Evolutionary conservation across 2,888 invertebrate genomes (phyloP), one percentile per base, ranked within the genome.

Genomic region (Formica aserva): DNA sequence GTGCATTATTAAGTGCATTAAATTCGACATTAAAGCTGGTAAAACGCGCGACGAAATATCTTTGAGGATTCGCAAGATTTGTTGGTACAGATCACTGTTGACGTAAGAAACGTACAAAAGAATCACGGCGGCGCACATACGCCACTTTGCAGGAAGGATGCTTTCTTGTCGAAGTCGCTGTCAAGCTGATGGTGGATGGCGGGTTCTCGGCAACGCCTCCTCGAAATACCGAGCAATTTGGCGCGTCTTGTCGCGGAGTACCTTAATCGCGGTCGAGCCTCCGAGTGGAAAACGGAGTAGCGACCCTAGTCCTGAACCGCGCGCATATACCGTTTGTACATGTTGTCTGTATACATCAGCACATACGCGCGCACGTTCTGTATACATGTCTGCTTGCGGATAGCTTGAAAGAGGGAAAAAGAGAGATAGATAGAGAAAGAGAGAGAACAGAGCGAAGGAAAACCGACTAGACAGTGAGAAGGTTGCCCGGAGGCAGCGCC

Each of bases 181-280:
- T 60, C 71, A 35, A 26, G 15, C 32, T 2, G 22, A 69, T 60
- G n/a, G 60, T 62, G 71, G 35, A 69, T 62, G 57, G 60, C 41
- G 41, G 32, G 18, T 67, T n/a, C 63, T 76, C 38, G 29, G 41
- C 4, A 6, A 67, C 82, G 85, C 83, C 85, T 86, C 72, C 80
- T 85, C 83, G 83, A 85, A 86, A 90, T 87, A 87, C 84, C 82
- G 32, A 86, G 88, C 89, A 87, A 88, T 89, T 89, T 86, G 86
- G 69, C 65, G 63, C 82, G 84, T 85, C 86, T 89, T 89, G 87
- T 87, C 86, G 86, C 75, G 62, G 60, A 84, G 83, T 77, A 77
- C 86, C 83, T 86, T 89, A 89, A 88, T 89, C 87, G 87, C 81
- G 80, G 84, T 66, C 83, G 80, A 84, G 76, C 80, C 87, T 82